Percentiles rank a stretch among this genome's conserved stretches.
These are phyloP conservation scores for Mamestra configurata DNA, from an alignment of 1,140 invertebrate genomes.

Conservation along the genomic window DNA sequence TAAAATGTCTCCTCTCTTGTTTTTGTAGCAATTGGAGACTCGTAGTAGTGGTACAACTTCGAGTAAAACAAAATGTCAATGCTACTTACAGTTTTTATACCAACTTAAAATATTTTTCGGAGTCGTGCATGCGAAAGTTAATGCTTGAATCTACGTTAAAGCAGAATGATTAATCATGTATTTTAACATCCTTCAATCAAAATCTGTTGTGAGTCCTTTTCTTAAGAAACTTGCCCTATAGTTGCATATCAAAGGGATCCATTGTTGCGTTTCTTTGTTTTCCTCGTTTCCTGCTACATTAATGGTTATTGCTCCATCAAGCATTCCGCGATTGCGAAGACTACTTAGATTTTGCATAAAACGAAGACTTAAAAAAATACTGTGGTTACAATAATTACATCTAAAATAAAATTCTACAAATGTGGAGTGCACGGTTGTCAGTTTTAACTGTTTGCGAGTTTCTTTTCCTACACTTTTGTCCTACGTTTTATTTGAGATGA, in stretches of 20 bases:
- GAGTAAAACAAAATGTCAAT: background rate
- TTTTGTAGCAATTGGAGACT: no score
- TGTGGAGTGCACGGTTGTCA: background rate
- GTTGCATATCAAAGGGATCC: slow-evolving; percentile 18
- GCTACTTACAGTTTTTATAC: background rate
- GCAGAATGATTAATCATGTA: background rate
- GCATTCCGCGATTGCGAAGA: background rate
- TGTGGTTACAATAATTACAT: background rate
- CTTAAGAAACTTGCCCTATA: background rate
- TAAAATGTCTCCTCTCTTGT: no score
- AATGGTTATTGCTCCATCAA: slow-evolving; percentile 10
- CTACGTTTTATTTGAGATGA: background rate
- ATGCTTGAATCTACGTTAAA: no score
- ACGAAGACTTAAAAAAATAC: background rate
- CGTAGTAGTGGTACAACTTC: no score
- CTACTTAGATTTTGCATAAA: background rate
- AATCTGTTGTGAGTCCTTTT: background rate
- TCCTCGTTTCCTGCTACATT: slow-evolving; percentile 32
- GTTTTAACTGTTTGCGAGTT: background rate
- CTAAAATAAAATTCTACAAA: background rate
- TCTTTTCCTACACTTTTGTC: background rate
- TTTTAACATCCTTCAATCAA: background rate
- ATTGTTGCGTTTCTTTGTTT: slow-evolving; percentile 35
- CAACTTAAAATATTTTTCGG: background rate
- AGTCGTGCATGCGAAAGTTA: background rate